Conservation (phyloP, 1,140 invertebrate species). For the Ips nitidus region DNA sequence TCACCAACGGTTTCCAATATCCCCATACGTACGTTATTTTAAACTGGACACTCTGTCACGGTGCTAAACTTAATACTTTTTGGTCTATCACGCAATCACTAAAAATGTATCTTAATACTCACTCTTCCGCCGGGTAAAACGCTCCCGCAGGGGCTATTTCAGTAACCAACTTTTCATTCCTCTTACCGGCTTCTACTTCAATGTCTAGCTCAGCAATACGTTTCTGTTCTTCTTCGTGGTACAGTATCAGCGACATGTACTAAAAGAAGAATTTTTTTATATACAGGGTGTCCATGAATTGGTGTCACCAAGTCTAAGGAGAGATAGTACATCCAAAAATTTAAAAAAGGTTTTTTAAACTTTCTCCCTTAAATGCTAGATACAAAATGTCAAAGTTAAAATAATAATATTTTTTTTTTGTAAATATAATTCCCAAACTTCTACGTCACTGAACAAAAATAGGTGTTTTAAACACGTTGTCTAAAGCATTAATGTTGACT, state of each 20-base stretch:
- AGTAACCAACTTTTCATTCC: slow-evolving; percentile 67
- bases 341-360: background rate
- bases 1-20: too few species aligned
- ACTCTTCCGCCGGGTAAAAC: slow-evolving; percentile 93
- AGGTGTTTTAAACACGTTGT: too few species aligned
- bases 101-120: slow-evolving; percentile 52
- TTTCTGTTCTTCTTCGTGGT: slow-evolving; percentile 86
- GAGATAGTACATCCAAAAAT: too few species aligned
- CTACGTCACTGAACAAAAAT: too few species aligned
- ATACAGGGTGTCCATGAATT: background rate
- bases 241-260: slow-evolving; percentile 93
- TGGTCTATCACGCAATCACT: background rate
- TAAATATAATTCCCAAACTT: too few species aligned
- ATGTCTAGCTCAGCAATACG: slow-evolving; percentile 72
- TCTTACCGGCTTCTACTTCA: slow-evolving; percentile 63
- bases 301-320: too few species aligned
- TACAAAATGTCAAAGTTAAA: too few species aligned
- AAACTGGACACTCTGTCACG: too few species aligned
- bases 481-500: too few species aligned
- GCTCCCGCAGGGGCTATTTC: slow-evolving; percentile 69
- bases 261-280: slow-evolving; percentile 55
- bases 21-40: too few species aligned
- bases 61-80: too few species aligned
- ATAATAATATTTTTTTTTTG: too few species aligned
- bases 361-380: background rate